These are phyloP conservation scores for Pocillopora verrucosa DNA, from an alignment of 64 coral and sea anemone species.

Conservation along the genomic window DNA sequence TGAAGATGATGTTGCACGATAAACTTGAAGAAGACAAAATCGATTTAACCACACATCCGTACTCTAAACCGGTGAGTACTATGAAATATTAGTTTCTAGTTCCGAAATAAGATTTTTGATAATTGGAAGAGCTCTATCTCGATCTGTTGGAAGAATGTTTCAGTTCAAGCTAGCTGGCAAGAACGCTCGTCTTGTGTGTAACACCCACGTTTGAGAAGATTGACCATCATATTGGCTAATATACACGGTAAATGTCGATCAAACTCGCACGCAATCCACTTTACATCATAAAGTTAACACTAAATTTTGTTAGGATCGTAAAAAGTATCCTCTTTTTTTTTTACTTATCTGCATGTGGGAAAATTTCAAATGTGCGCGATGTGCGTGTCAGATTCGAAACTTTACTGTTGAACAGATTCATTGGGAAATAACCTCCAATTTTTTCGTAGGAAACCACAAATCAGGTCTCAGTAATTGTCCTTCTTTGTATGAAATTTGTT, in stretches of 20 bases:
- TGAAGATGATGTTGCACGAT: conserved; percentile 81
- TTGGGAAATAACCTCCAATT: neutral
- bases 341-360: neutral
- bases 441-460: conserved; percentile 4
- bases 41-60: conserved; percentile 63
- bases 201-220: neutral
- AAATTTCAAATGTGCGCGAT: neutral
- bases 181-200: neutral
- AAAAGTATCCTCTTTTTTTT: neutral
- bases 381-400: neutral
- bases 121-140: neutral
- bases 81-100: neutral
- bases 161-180: neutral
- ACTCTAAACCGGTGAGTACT: conserved; percentile 75
- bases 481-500: neutral
- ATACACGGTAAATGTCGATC: neutral
- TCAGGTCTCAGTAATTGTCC: neutral
- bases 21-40: conserved; percentile 79
- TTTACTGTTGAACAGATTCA: neutral
- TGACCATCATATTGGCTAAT: neutral
- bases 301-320: neutral
- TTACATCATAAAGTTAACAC: too few species aligned
- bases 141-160: neutral
- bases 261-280: neutral
- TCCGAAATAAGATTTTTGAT: neutral